Base-by-base conservation (phyloP, 2,113 vertebrate genomes). In the Caranx melampygus region DNA sequence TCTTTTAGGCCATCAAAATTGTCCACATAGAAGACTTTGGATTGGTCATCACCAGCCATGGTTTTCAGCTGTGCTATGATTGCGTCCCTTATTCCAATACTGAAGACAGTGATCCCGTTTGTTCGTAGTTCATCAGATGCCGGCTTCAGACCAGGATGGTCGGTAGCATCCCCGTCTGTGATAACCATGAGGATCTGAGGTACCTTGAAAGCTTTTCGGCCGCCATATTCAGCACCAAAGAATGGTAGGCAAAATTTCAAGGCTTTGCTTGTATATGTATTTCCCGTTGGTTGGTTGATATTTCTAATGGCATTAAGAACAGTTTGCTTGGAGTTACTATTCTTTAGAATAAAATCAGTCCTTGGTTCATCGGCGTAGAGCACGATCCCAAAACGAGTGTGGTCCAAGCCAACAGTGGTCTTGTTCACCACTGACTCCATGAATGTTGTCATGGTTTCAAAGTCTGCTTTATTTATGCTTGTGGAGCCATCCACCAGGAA, bases 401-500 rank as follows among this genome's bases (percentile, higher is more conserved):
- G 47, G 14, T 86, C 15, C 47, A 77, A n/a, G 9, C 91, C 93
- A 61, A 95, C 88, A 3, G 87, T 65, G 12, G 89, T 92, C 66
- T 55, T 69, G 52, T 95, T 93, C 35, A 95, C 93, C 33, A 95
- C 12, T 1, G 92, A 89, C 21, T 61, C 54, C 90, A 95, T 93
- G 57, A 96, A 94, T 0, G 0, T 69, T n/a, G 83, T 66, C 81
- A 95, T 94, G 49, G 67, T 92, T 33, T 58, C 6, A 65, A 95
- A 95, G 16, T 92, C 47, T 0, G 37, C 3, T 0, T 0, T 0
- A 0, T 0, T 6, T 33, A 94, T 85, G 63, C 75, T 88, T 40
- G 0, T 12, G 11, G 93, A 95, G 51, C 87, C 85, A 14, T 95
- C 93, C 31, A 95, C 90, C 49, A 95, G 63, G 84, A 96, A 96